Base-by-base conservation (phyloP, 1,140 invertebrate genomes). In the Sminthurides bifidus region DNA sequence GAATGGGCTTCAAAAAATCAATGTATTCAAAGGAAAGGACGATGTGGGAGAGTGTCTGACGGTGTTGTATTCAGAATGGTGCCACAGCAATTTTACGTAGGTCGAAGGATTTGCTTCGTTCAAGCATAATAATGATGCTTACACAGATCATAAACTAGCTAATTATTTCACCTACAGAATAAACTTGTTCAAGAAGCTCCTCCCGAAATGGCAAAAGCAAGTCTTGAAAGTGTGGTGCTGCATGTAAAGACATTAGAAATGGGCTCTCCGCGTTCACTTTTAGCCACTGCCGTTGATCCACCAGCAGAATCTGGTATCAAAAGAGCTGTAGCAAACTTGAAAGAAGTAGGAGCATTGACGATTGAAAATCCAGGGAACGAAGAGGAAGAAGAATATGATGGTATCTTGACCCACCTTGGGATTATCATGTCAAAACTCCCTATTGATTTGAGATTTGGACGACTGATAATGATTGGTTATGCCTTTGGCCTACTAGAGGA, bases 11-110 rank as follows among this genome's bases (percentile, higher is more conserved):
- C 90, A 0, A 84, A 87, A 68, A 80, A 82, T 2, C 94, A 86
- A 71, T 92, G 87, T 67, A 79, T 80, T 24, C 93, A 97, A 73
- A 78, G 93, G 55, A 84, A 84, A 50, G 93, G 93, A 23, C 79
- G 93, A 60, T 85, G 87, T 51, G 93, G 93, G 12, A 79, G 93
- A 59, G 80, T 93, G 0, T 77, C 82, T 33, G 78, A 83, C 66
- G 92, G 93, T 0, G 75, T 84, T 63, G 88, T 92, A 2, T 97
- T 92, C 68, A 75, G 92, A 44, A 74, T 97, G 61, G 80, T 98
- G 0, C 73, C 79, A 2, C 74, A 78, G 56, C 43, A 68, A 5
- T 88, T 92, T 69, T 96, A 85, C 70, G 77, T 79, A 66, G 73
- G 70, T 68, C 31, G 33, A 44, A 35, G n/a, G 40, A 35, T 33